phyloP scores from a whole-genome alignment of 2,797 vertebrate species.

The Gallinago solitaria region DNA sequence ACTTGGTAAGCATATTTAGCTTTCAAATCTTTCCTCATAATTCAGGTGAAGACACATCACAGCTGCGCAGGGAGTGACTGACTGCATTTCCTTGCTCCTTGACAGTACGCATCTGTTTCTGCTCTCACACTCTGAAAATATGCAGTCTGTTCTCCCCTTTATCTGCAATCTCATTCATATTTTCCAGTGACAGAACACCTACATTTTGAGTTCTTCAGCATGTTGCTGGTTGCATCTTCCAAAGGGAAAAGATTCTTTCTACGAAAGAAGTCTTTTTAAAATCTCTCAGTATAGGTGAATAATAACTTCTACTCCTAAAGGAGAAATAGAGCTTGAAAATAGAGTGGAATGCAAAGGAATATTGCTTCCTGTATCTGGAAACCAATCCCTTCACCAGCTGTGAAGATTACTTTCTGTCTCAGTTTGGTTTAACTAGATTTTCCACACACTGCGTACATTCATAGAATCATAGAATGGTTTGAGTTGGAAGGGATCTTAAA shows the following conservation, averaged over 20 bases:
- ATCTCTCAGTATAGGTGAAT: neutral
- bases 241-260: neutral
- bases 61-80: neutral
- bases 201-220: neutral
- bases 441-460: neutral
- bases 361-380: neutral
- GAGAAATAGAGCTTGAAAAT: conserved; percentile 8
- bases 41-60: neutral
- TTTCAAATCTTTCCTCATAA: neutral
- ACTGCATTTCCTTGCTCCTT: neutral
- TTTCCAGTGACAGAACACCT: neutral
- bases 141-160: neutral
- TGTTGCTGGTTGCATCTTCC: neutral
- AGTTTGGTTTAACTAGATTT: neutral
- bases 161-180: neutral
- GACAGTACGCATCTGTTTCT: neutral
- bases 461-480: too few relatives aligned
- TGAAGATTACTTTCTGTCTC: neutral
- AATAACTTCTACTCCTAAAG: neutral
- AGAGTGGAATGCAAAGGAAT: neutral
- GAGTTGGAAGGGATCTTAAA: too few relatives aligned
- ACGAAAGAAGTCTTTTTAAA: neutral
- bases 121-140: neutral
- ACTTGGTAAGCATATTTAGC: neutral
- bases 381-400: neutral